Base-by-base conservation (phyloP, 2,797 vertebrate genomes). In the Dicrostonyx torquatus region DNA sequence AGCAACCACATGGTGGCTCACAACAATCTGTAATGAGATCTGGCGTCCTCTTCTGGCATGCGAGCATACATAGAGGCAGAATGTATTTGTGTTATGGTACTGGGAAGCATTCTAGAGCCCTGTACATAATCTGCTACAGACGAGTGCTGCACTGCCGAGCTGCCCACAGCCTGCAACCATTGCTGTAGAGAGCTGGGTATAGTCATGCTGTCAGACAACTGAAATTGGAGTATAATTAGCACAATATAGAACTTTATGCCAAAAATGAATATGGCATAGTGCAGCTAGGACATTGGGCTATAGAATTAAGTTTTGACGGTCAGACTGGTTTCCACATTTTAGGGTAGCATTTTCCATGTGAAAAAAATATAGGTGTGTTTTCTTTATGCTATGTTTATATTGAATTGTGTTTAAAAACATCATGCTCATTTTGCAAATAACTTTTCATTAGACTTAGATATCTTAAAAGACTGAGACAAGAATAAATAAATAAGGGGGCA, bases 201-300 rank as follows among this genome's bases (percentile, higher is more conserved):
- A 43, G 80, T 95, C 68, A 40, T 75, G 34, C 62, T 76, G 70
- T 85, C 64, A 88, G 64, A 10, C 78, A 93, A 84, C 24, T 85
- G 82, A 88, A 90, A 91, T 85, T 97, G 84, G 48, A 90, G 55
- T 93, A 17, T 91, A 77, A 76, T 88, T 91, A 94, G 7, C 77
- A 66, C 91, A 55, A 31, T 84, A 29, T 62, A 14, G 76, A 93
- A 79, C n/a, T 89, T 90, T 84, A 82, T 72, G 73, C 18, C 87
- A 89, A 75, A 89, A 83, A 73, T 66, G 76, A 64, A 45, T 87
- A 66, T 22, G 8, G 6, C 37, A 17, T 77, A 77, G 26, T 89
- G 18, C 9, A 75, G 5, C 89, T 84, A 91, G 50, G 88, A 55
- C 76, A 6, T 79, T 85, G 66, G 60, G 6, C 60, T 85, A 10